phyloP scores from a whole-genome alignment of 2,113 vertebrate genomes.

The Illadopsis cleaveri region DNA sequence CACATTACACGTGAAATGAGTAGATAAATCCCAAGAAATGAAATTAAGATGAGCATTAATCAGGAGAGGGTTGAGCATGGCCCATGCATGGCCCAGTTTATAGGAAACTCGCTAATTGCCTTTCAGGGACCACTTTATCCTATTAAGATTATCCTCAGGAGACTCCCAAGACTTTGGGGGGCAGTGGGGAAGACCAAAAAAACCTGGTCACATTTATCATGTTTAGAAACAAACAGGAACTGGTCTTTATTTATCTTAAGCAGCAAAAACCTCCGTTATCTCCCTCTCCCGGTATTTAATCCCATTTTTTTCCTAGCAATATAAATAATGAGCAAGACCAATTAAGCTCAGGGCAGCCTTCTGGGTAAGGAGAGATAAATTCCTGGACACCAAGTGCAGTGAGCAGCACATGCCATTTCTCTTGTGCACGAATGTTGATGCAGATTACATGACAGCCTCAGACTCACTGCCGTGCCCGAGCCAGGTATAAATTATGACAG shows the following conservation, averaged over 20 bases:
- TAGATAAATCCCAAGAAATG: constrained; percentile 69
- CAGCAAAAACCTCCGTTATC: constrained; percentile 32
- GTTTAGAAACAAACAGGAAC: constrained; percentile 63
- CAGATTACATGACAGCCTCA: constrained; percentile 22
- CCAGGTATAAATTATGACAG: constrained; percentile 44
- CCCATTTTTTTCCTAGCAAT: not conserved
- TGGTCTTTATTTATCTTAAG: constrained; percentile 69
- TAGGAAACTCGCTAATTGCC: constrained; percentile 66
- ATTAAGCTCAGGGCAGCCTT: constrained; percentile 53
- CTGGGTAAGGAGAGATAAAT: constrained; percentile 35
- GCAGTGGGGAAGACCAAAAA: not conserved
- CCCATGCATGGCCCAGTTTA: constrained; percentile 23
- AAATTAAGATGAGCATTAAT: constrained; percentile 68
- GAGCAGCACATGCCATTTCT: not conserved
- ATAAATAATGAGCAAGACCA: constrained; percentile 30
- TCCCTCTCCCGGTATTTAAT: constrained; percentile 44
- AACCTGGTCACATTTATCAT: constrained; percentile 54
- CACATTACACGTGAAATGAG: constrained; percentile 36
- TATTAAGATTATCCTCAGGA: constrained; percentile 65
- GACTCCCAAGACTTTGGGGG: not conserved
- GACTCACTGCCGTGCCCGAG: not conserved
- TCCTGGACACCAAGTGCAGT: not conserved
- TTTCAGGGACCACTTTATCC: constrained; percentile 72
- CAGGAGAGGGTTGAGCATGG: constrained; percentile 42
- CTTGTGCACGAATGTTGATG: not conserved